phyloP scores from a whole-genome alignment of 2,888 invertebrate species.

The Agrilus mali region DNA sequence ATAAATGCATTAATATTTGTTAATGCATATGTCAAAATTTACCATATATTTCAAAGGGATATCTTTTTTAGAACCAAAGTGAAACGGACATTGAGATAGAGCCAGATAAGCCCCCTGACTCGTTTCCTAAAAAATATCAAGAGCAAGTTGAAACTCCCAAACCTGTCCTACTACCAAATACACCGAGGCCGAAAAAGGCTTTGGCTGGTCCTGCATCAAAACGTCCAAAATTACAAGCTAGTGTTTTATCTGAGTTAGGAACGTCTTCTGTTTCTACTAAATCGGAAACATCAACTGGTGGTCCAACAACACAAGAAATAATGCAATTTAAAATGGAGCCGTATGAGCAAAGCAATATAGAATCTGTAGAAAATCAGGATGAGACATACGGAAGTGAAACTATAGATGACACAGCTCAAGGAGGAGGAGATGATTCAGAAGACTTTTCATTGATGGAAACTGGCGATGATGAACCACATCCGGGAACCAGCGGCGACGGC shows the following conservation, averaged over 20 bases:
- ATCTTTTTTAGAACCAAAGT: constrained; percentile 2
- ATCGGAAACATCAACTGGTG: not conserved
- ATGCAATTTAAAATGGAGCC: constrained; percentile 33
- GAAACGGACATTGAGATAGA: not conserved
- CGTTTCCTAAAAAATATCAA: not conserved
- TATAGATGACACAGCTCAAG: constrained; percentile 24
- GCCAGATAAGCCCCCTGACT: not conserved
- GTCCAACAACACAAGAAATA: constrained; percentile 11
- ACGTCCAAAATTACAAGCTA: constrained; percentile 6
- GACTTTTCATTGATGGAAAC: constrained; percentile 30
- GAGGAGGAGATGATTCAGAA: constrained; percentile 23
- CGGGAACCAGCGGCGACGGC: constrained; percentile 30
- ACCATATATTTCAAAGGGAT: not conserved
- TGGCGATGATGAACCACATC: constrained; percentile 29
- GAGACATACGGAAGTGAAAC: constrained; percentile 26
- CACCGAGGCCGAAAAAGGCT: constrained; percentile 8
- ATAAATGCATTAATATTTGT: not conserved
- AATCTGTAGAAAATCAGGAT: constrained; percentile 20
- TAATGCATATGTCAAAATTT: not conserved
- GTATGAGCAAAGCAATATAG: constrained; percentile 21
- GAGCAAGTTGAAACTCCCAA: not conserved
- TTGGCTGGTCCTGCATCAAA: constrained; percentile 11
- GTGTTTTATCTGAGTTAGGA: not conserved
- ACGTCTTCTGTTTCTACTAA: constrained; percentile 1
- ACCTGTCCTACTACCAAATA: not conserved